These are phyloP conservation scores for Zelostemma sp. DNA, from an alignment of 1,140 invertebrate genomes.

Conservation along the genomic window DNA sequence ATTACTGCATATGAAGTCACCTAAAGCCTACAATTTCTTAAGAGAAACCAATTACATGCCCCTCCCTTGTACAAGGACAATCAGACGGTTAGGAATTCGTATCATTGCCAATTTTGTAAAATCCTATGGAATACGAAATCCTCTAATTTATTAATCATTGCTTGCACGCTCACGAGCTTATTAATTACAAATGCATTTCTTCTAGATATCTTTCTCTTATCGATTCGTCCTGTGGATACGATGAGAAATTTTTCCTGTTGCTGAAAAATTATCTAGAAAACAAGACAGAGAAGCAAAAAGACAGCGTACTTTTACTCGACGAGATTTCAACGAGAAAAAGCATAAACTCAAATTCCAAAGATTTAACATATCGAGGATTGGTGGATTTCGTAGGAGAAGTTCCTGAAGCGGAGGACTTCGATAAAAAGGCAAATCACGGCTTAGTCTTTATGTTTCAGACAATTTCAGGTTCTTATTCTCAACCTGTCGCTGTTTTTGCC, in stretches of 20 bases:
- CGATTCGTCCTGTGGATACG: constrained; percentile 9
- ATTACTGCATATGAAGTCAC: constrained; percentile 9
- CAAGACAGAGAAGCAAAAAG: not conserved
- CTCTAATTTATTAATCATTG: too few species aligned
- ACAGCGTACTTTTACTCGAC: constrained; percentile 9
- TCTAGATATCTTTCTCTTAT: constrained; percentile 3
- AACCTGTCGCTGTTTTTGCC: constrained; percentile 9
- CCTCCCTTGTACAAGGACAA: constrained; percentile 2
- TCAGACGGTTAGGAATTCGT: not conserved
- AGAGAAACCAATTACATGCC: constrained; percentile 9
- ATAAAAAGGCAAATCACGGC: constrained; percentile 16
- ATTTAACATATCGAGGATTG: constrained; percentile 10
- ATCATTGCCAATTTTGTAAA: too few species aligned
- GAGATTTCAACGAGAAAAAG: constrained; percentile 8
- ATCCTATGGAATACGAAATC: too few species aligned
- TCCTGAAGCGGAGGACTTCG: not conserved
- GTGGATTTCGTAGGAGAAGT: constrained; percentile 7
- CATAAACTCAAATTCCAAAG: not conserved
- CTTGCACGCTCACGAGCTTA: too few species aligned
- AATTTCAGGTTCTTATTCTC: not conserved
- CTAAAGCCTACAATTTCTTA: constrained; percentile 1
- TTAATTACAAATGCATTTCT: too few species aligned
- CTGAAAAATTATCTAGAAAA: constrained; percentile 7
- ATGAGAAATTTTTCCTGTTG: constrained; percentile 9
- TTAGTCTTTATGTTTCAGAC: constrained; percentile 13